phyloP scores from a whole-genome alignment of 2,113 vertebrate species.

The Lethenteron camtschaticum region DNA sequence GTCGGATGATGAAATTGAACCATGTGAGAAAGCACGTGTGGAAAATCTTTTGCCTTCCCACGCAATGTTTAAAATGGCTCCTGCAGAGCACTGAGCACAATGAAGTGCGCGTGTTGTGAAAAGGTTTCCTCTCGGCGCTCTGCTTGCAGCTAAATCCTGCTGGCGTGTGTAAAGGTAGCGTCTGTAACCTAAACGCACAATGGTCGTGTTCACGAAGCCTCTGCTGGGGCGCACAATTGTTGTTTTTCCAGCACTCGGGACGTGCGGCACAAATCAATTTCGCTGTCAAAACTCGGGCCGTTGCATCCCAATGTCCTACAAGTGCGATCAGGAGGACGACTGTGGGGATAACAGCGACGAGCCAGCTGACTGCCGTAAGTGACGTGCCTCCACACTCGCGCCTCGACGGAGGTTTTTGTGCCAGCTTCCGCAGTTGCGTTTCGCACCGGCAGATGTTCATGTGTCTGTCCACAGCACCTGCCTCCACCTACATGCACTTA shows the following conservation, averaged over 20 bases:
- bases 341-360: slow-evolving; percentile 95
- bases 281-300: slow-evolving; percentile 64
- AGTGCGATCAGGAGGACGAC: slow-evolving; percentile 85
- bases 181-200: background rate
- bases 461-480: background rate
- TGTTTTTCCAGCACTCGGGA: background rate
- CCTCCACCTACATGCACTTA: background rate
- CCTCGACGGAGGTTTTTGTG: background rate
- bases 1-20: no score
- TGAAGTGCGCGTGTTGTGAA: background rate
- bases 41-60: no score
- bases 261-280: slow-evolving; percentile 31
- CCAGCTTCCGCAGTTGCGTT: background rate
- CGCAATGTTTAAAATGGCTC: no score
- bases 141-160: no score
- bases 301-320: slow-evolving; percentile 78
- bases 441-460: background rate
- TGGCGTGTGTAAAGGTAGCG: no score
- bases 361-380: slow-evolving; percentile 50
- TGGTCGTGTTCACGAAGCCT: background rate
- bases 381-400: background rate
- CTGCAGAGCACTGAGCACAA: background rate
- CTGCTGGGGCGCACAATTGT: background rate
- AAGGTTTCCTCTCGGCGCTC: background rate
- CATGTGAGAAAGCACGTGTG: no score